Evolutionary conservation across 2,113 vertebrate genomes (phyloP).

Genomic region (Upupa epops): DNA sequence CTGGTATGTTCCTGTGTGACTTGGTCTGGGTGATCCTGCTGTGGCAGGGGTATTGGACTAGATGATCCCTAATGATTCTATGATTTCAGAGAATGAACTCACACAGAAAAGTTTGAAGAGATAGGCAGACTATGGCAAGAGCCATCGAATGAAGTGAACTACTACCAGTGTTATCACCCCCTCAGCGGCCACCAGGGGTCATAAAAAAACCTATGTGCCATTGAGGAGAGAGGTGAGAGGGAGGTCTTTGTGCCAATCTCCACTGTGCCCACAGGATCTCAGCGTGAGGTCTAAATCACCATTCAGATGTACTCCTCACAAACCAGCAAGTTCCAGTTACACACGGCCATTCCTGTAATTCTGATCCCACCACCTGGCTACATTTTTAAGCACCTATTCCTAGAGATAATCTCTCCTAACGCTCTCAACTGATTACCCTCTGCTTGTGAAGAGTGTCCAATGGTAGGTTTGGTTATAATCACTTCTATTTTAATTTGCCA

Average conservation of each 20-base stretch:
- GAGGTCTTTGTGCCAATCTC: background rate
- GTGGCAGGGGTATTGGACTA: too few species aligned
- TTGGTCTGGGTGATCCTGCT: too few species aligned
- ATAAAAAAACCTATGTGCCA: background rate
- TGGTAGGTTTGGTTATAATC: background rate
- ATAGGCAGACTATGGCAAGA: background rate
- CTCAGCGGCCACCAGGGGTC: background rate
- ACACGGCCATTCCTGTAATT: background rate
- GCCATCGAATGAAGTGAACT: background rate
- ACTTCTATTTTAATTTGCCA: background rate
- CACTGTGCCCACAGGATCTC: background rate
- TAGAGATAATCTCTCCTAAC: background rate
- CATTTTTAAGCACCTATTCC: background rate
- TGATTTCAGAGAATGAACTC: background rate
- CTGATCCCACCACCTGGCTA: background rate
- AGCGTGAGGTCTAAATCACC: background rate
- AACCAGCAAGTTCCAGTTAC: background rate
- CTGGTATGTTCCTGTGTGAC: too few species aligned
- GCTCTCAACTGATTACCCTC: background rate
- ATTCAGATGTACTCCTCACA: background rate
- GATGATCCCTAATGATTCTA: too few species aligned
- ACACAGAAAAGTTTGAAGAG: background rate
- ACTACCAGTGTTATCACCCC: background rate
- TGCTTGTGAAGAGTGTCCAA: background rate
- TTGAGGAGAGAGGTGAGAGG: accelerated